Evolutionary conservation across 1,140 invertebrate species (phyloP), one percentile per base, ranked within the genome.

Genomic region (Diorhabda elongata): DNA sequence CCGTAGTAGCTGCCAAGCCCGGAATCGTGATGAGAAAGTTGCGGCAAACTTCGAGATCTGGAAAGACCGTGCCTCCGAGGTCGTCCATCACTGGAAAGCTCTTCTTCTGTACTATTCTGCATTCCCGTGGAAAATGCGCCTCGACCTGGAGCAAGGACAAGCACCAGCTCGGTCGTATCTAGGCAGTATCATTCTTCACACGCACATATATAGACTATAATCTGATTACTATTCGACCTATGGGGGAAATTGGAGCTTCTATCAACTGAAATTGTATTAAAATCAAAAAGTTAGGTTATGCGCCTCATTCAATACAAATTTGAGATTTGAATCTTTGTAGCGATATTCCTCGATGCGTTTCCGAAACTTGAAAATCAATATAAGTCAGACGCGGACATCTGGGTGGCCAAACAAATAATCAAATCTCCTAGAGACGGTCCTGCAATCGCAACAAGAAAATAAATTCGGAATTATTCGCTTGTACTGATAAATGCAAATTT

Each of bases 31-130:
- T 78, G 79, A 3, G 80, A 80, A 43, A 83, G 71, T 52, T 84
- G 83, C 5, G 83, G 83, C 61, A 84, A 72, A 6, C 82, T 83
- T 57, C 82, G 73, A 43, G 82, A 83, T 11, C 82, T 73, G n/a
- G 77, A 73, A 47, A 81, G 68, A 44, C 72, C 72, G 64, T 71
- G 68, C 62, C 77, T 71, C 52, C 76, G 74, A 52, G 75, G 69
- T 68, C 76, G 69, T 62, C 78, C 75, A 67, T 76, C 76, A 64
- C 73, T 74, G 44, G 69, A 69, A 8, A 76, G 72, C 61, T 79
- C 77, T 67, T 79, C 75, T 58, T 74, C 76, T 69, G 72, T 73
- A 52, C 69, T 75, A 67, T 72, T 71, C 71, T 70, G 44, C 61
- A 52, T 64, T 52, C 66, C 64, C 26, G 64, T 60, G 67, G 62